Base-by-base conservation (phyloP, 1,140 invertebrate genomes). In the Geopemphigus sp. region DNA sequence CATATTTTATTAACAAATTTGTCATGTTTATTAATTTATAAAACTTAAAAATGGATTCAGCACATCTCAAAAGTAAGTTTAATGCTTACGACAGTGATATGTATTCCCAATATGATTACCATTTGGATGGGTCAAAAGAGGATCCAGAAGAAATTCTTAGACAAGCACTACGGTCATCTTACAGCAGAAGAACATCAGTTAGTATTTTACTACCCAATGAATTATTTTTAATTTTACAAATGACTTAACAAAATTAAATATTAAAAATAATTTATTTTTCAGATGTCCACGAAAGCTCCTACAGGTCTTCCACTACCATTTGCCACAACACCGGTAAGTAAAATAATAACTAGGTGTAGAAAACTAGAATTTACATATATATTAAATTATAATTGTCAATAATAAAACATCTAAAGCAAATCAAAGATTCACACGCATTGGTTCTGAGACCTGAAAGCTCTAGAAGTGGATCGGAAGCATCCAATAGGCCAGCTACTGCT, bases 401-500 rank as follows among this genome's bases (percentile, higher is more conserved):
- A 53, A 70, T 29, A 39, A 39, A 39, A 61, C 5, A 29, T 2
- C 32, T 53, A 19, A 29, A 81, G 61, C 80, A 81, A 68, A 80
- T 78, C 1, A 66, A 81, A 68, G 80, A 81, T 39, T 29, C 29
- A 39, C 63, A 80, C 2, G 45, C 57, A 39, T 54, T 80, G 19
- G 57, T 61, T 39, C 50, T 78, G 8, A 61, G 74, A 50, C 74
- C 61, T 68, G 39, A 59, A 47, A 72, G 66, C 32, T 68, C 80
- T 39, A 72, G 80, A 26, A 81, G 53, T 59, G 56, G 64, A 39
- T 70, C 80, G 17, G 80, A 81, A 61, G 83, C 80, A 82, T 85
- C 86, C 22, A 86, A 89, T 54, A 88, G 97, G 81, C 97, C 97
- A 14, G 95, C 98, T 89, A 98, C 97, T 15, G 96, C 96, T 26